Evolutionary conservation across 2,113 vertebrate species (phyloP).

Genomic region (Plectropomus leopardus): DNA sequence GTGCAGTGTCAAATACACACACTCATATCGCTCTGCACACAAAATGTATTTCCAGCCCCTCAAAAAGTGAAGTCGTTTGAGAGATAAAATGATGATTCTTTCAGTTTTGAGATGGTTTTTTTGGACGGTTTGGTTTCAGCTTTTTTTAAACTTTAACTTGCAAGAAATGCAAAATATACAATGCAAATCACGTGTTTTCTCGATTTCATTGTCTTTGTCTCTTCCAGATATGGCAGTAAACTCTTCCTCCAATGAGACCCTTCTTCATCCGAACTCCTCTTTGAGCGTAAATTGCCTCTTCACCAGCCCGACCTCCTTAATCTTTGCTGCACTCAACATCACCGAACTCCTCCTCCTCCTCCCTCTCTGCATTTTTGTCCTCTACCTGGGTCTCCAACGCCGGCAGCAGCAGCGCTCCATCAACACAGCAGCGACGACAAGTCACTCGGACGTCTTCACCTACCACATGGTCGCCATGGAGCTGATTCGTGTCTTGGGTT

Average conservation of each 20-base stretch:
- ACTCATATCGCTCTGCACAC: too few species aligned
- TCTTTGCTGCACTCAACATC: too few species aligned
- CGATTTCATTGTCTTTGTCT: background rate
- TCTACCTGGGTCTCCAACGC: background rate
- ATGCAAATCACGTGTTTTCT: too few species aligned
- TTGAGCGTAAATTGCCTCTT: background rate
- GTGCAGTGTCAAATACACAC: too few species aligned
- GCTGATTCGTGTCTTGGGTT: background rate
- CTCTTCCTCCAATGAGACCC: background rate
- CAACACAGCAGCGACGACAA: background rate
- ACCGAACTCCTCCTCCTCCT: background rate
- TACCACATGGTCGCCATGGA: background rate
- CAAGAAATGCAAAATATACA: too few species aligned
- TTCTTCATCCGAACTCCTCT: too few species aligned
- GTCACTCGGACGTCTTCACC: conserved; percentile 6
- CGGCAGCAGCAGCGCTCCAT: background rate
- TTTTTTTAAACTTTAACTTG: too few species aligned
- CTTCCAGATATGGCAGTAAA: background rate
- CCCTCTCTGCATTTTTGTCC: conserved; percentile 15
- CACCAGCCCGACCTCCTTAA: background rate
- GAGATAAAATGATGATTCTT: too few species aligned
- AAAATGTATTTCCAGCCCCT: too few species aligned
- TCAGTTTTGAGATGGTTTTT: too few species aligned
- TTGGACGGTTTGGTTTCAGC: too few species aligned
- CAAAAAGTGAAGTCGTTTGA: too few species aligned